Evolutionary conservation across 1,140 invertebrate genomes (phyloP).

Genomic region (Zaprionus kolodkinae): DNA sequence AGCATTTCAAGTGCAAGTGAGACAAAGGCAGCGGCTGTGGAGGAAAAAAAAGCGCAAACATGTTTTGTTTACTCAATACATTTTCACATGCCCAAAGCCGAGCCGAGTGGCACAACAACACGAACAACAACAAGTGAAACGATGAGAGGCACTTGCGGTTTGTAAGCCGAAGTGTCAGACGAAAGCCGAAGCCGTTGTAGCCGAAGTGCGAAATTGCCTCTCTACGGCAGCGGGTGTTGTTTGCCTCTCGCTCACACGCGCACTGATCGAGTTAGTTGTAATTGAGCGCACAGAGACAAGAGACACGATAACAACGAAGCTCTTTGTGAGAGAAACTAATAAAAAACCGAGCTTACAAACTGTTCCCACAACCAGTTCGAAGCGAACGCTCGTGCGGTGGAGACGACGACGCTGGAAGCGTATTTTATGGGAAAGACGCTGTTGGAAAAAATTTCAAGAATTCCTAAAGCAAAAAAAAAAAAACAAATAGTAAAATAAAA

Average conservation of each 20-base stretch:
- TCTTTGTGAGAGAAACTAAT: slow-evolving; percentile 80
- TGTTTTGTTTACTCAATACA: slow-evolving; percentile 63
- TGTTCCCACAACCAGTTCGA: slow-evolving; percentile 78
- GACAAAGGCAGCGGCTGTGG: slow-evolving; percentile 58
- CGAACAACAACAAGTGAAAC: slow-evolving; percentile 27
- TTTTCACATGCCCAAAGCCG: slow-evolving; percentile 56
- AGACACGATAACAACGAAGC: slow-evolving; percentile 61
- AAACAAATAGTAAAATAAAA: slow-evolving; percentile 6
- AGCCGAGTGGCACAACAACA: slow-evolving; percentile 12
- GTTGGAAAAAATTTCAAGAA: slow-evolving; percentile 12
- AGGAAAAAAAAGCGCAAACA: slow-evolving; percentile 19
- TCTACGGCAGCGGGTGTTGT: slow-evolving; percentile 8
- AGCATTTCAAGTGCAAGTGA: slow-evolving; percentile 28
- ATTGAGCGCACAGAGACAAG: slow-evolving; percentile 40
- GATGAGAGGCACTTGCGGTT: slow-evolving; percentile 72
- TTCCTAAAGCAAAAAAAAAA: slow-evolving; percentile 8
- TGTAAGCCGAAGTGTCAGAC: slow-evolving; percentile 45
- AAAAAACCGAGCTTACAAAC: slow-evolving; percentile 74
- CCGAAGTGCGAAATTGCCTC: slow-evolving; percentile 8
- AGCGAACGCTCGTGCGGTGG: slow-evolving; percentile 60
- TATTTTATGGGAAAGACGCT: slow-evolving; percentile 14
- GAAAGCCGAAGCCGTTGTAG: neutral
- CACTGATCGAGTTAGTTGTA: slow-evolving; percentile 42
- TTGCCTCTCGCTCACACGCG: slow-evolving; percentile 41
- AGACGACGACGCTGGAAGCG: slow-evolving; percentile 46